Conservation (phyloP, 2,113 vertebrate genomes). For the Corvus moneduloides region DNA sequence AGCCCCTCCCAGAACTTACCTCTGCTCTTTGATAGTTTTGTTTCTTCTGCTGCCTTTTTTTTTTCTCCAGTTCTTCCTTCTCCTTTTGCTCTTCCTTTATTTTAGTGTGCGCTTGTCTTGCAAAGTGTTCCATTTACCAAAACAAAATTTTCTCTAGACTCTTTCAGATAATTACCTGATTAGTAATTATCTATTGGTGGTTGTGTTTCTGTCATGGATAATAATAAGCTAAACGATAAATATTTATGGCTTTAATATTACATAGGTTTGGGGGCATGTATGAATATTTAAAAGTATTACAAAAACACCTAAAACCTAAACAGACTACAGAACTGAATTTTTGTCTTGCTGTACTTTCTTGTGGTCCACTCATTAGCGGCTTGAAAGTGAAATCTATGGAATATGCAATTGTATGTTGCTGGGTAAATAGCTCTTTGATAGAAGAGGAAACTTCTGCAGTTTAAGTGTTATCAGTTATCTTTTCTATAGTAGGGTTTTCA, state of each 20-base stretch:
- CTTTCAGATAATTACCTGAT: not conserved
- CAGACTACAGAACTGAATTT: not conserved
- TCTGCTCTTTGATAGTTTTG: not conserved
- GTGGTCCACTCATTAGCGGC: not conserved
- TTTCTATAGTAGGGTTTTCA: not conserved
- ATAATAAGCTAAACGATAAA: not conserved
- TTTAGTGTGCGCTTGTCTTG: not conserved
- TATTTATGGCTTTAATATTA: not conserved
- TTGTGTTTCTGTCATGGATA: not conserved
- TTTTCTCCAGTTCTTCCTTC: rapidly evolving
- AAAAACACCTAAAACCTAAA: not conserved
- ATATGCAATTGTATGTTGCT: not conserved
- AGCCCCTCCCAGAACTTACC: not conserved
- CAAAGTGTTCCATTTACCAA: not conserved
- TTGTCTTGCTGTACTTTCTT: not conserved
- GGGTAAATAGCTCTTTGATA: not conserved
- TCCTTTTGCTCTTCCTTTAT: not conserved
- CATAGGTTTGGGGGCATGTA: not conserved
- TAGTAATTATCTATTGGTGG: not conserved
- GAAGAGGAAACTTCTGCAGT: not conserved
- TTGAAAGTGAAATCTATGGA: not conserved
- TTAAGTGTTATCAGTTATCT: not conserved
- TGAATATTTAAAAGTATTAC: not conserved
- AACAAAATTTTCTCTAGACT: not conserved
- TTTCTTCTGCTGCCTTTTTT: too few relatives aligned